Evolutionary conservation across 2,888 invertebrate genomes (phyloP).

Genomic region (Calliopum simillimum): DNA sequence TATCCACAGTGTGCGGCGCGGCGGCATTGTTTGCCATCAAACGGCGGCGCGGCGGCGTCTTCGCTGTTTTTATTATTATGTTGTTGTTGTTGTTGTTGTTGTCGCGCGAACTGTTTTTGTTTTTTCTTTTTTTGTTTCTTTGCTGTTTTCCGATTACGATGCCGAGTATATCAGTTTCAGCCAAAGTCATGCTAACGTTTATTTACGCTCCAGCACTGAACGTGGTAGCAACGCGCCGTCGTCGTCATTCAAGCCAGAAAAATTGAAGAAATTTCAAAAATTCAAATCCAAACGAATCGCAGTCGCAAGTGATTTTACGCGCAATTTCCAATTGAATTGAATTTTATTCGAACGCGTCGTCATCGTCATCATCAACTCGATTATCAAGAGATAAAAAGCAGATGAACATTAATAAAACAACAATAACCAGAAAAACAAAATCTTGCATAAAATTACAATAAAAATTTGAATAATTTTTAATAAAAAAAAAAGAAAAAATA

Average conservation of each 20-base stretch:
- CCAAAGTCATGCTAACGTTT: conserved; percentile 57
- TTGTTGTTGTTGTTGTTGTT: neutral
- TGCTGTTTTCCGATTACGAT: conserved; percentile 19
- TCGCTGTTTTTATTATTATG: neutral
- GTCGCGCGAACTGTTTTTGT: neutral
- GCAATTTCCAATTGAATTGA: neutral
- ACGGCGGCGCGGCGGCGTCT: too few species aligned
- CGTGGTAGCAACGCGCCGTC: conserved; percentile 57
- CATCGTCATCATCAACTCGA: too few species aligned
- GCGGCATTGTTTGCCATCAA: neutral
- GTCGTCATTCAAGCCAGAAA: neutral
- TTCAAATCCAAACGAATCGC: too few species aligned
- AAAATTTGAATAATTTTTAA: too few species aligned
- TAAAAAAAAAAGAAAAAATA: too few species aligned
- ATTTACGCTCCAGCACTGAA: conserved; percentile 65
- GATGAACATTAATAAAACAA: too few species aligned
- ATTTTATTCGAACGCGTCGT: too few species aligned
- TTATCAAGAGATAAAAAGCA: too few species aligned
- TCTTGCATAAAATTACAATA: too few species aligned
- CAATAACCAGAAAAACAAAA: too few species aligned
- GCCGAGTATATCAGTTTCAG: conserved; percentile 59
- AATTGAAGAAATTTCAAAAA: neutral
- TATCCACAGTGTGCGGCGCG: neutral
- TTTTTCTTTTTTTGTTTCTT: neutral
- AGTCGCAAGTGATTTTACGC: too few species aligned